Conservation (phyloP, 2,888 invertebrate species). For the Eupithecia exiguata region DNA sequence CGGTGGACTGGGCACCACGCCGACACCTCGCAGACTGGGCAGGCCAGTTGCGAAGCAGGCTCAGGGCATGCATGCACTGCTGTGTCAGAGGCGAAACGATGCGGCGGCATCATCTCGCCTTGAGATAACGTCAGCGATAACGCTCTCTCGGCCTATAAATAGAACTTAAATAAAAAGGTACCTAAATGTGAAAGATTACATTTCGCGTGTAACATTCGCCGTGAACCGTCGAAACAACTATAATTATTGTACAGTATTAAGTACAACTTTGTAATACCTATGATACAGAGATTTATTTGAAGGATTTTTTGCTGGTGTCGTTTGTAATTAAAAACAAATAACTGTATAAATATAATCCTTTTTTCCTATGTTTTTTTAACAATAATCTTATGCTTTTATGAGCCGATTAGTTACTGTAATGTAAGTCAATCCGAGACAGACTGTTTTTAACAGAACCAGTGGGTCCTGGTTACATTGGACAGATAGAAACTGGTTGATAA, state of each 20-base stretch:
- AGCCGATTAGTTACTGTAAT: not conserved
- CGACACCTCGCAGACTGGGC: slow-evolving; percentile 44
- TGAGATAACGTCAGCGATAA: slow-evolving; percentile 81
- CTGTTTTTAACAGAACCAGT: not conserved
- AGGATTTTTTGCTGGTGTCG: not conserved
- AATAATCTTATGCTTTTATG: not conserved
- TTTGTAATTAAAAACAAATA: not conserved
- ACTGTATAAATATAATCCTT: not conserved
- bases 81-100: slow-evolving; percentile 46
- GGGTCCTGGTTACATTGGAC: not conserved
- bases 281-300: not conserved
- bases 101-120: slow-evolving; percentile 67
- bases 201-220: slow-evolving; percentile 48
- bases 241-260: not conserved
- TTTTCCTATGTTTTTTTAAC: not conserved
- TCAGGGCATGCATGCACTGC: slow-evolving; percentile 47
- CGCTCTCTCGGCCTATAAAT: slow-evolving; percentile 74
- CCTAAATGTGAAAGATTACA: slow-evolving; percentile 62
- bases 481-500: slow-evolving; percentile 1
- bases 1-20: slow-evolving; percentile 36
- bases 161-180: slow-evolving; percentile 77
- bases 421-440: not conserved
- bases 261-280: not conserved
- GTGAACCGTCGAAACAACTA: slow-evolving; percentile 27
- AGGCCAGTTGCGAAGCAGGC: slow-evolving; percentile 38